A percentile compares a stretch with the other conserved stretches of the same genome.
Conservation (phyloP, 2,888 invertebrate species). For the Eulithis testata region DNA sequence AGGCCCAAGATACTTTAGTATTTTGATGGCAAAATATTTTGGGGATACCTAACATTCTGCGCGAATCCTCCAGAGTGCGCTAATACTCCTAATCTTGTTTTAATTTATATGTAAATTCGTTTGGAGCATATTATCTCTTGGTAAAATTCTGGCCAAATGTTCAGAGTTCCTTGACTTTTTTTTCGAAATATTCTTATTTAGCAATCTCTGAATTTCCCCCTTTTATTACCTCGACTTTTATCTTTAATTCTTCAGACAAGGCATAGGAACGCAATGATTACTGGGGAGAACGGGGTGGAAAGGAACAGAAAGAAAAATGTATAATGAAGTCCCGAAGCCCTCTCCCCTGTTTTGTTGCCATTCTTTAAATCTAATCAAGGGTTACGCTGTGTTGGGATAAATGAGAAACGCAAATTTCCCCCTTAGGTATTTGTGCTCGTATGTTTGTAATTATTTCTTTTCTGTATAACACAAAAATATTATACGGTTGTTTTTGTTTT, state of each 20-base stretch:
- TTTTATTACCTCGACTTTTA: conserved; percentile 66
- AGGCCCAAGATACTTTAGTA: conserved; percentile 29
- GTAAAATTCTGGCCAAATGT: conserved; percentile 55
- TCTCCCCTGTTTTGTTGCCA: conserved; percentile 60
- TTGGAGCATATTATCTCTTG: conserved; percentile 59
- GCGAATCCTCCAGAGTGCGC: conserved; percentile 47
- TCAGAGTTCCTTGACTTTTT: conserved; percentile 54
- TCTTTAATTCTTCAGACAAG: conserved; percentile 68
- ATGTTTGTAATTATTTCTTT: conserved; percentile 40
- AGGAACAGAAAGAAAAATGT: conserved; percentile 62
- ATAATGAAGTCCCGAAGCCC: conserved; percentile 67
- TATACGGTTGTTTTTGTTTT: conserved; percentile 12
- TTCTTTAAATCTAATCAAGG: conserved; percentile 68
- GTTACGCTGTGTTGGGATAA: conserved; percentile 44
- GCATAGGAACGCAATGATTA: conserved; percentile 66
- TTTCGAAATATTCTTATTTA: conserved; percentile 61
- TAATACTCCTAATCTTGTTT: conserved; percentile 63
- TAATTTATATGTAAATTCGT: conserved; percentile 68
- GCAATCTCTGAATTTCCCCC: conserved; percentile 62
- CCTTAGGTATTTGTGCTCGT: conserved; percentile 40
- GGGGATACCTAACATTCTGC: conserved; percentile 39
- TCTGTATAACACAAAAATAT: conserved; percentile 24
- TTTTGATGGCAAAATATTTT: conserved; percentile 49
- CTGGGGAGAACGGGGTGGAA: conserved; percentile 56
- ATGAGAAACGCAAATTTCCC: conserved; percentile 44